A percentile compares a stretch with the other conserved stretches of the same genome.
phyloP scores from a whole-genome alignment of 2,797 vertebrate genomes.

The Agapornis canus region DNA sequence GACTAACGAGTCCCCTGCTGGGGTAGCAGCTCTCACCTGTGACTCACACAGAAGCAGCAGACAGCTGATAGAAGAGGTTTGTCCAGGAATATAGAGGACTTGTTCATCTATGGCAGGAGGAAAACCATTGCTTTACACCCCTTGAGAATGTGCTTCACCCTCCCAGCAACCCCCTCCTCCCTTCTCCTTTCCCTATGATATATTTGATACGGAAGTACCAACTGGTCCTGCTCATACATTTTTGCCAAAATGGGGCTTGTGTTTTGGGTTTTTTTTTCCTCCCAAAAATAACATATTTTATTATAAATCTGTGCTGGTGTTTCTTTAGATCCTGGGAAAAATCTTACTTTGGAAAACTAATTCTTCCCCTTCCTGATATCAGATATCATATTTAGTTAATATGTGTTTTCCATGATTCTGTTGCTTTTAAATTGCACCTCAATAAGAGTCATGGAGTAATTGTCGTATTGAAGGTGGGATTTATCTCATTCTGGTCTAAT shows the following conservation, averaged over 20 bases:
- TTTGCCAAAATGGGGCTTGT: background rate
- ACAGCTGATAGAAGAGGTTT: background rate
- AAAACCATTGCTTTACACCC: background rate
- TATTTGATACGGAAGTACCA: background rate
- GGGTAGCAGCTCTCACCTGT: background rate
- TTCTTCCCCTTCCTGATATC: background rate
- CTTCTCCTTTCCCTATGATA: background rate
- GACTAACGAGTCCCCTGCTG: background rate
- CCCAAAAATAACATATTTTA: background rate
- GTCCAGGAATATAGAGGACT: background rate
- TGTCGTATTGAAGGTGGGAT: fast-evolving
- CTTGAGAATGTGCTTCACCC: background rate
- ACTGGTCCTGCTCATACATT: background rate
- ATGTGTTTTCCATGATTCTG: background rate
- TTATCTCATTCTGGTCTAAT: background rate
- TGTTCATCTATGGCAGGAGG: background rate
- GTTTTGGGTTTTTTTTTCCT: background rate
- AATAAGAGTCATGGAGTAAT: background rate
- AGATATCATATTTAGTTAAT: background rate
- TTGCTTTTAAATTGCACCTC: background rate
- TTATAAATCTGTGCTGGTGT: background rate
- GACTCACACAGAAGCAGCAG: background rate
- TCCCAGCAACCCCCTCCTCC: background rate
- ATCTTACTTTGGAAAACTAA: background rate
- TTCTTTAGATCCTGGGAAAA: background rate